Base-by-base conservation (phyloP, 2,888 invertebrate species). In the Yponomeuta evonymella region DNA sequence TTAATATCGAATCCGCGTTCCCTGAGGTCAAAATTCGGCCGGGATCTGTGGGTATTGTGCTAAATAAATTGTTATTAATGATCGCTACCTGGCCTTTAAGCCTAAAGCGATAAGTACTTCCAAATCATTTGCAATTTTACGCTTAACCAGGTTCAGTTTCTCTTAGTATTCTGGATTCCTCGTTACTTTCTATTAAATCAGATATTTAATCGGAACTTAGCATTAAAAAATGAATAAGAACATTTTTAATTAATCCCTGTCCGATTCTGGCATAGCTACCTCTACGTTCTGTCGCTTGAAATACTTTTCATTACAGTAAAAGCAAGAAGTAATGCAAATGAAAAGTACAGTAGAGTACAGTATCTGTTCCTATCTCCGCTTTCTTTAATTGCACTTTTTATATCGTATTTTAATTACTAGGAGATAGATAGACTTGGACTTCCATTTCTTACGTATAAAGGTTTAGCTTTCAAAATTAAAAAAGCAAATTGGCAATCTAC, bases 41-140 rank as follows among this genome's bases (percentile, higher is more conserved):
- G 84, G 78, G 88, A 86, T 87, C 88, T 86, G 86, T 85, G 87
- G 72, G 86, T 80, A 88, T 89, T 90, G 89, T 89, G 86, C 83
- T 85, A 87, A 90, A 90, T 90, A 90, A 90, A 92, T 91, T 89
- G 88, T 92, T 90, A 91, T 91, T 91, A 91, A 91, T 90, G 88
- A 90, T 87, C 84, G 80, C 81, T 88, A 85, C 87, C 33, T 48
- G 51, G 29, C 23, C 29, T 36, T 67, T 58, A 67, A 36, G 66
- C 58, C 58, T 71, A 12, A 15, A 58, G 12, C 43, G 12, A 58
- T 58, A 58, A 58, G 15, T 58, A 58, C 15, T 58, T 12, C 4
- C 8, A 43, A 43, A 43, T 43, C 2, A 43, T 43, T 43, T 1
- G 5, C 0, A 5, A 8, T 43, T 43, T 6, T 43, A 43, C 43